Evolutionary conservation across 2,113 vertebrate genomes (phyloP).

Genomic region (Bufo bufo): DNA sequence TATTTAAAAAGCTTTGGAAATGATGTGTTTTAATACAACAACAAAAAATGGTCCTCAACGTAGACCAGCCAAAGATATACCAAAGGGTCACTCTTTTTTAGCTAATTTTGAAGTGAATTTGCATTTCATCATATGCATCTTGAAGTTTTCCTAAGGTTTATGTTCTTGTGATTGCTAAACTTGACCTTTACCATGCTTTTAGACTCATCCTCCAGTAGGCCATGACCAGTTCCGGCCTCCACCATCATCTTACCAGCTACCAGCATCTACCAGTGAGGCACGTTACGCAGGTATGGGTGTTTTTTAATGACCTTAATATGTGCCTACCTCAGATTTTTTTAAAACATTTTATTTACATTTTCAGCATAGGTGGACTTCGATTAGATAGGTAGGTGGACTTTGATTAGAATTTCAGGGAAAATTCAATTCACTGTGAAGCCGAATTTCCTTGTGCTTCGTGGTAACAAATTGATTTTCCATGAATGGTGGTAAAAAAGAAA

Average conservation of each 20-base stretch:
- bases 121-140: background rate
- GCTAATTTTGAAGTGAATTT: background rate
- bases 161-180: background rate
- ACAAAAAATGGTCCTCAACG: background rate
- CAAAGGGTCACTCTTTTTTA: background rate
- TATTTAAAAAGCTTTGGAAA: no score
- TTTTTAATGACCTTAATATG: background rate
- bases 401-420: no score
- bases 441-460: no score
- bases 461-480: no score
- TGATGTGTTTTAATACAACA: background rate
- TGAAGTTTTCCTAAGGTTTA: background rate
- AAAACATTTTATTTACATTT: no score
- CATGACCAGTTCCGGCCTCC: background rate
- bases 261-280: slow-evolving; percentile 61
- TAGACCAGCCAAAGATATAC: background rate
- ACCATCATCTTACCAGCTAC: slow-evolving; percentile 2
- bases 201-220: slow-evolving; percentile 59
- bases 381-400: no score
- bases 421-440: no score
- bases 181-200: slow-evolving; percentile 12
- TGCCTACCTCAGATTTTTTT: no score
- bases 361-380: no score
- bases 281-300: slow-evolving; percentile 62
- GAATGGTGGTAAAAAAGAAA: no score